Base-by-base conservation (phyloP, 2,888 invertebrate genomes). In the Oxycera nigricornis region DNA sequence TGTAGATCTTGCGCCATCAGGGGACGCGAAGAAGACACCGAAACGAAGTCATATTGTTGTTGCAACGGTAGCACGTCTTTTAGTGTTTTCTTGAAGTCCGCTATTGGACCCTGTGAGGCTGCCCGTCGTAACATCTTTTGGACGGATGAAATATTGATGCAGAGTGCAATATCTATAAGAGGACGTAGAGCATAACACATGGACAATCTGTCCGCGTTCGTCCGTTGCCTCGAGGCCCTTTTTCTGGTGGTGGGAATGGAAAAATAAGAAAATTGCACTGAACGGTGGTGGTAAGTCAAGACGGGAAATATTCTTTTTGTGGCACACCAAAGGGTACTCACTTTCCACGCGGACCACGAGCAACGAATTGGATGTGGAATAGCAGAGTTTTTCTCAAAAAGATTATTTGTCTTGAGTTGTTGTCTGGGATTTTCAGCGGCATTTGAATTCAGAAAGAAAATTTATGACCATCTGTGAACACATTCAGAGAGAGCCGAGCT, bases 101-200 rank as follows among this genome's bases (percentile, higher is more conserved):
- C n/a, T n/a, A n/a, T 9, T 55, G 62, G 35, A 39, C 35, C 50
- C 14, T 46, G 55, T 55, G 20, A 62, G 22, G 17, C 11, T 62
- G 28, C 7, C 22, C 62, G 31, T 22, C 20, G 30, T 14, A 62
- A 30, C 35, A 62, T 35, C 35, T 59, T 59, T 24, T 26, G 22
- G 20, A 52, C 17, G 20, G 39, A 68, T 68, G 68, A 68, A 68
- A 68, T 52, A 68, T 68, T 68, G 68, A 50, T 68, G 52, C 52
- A 68, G 68, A 50, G 39, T 68, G 68, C 68, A 52, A 26, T 67
- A 20, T 55, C 46, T 46, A 14, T 3, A 3, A 11, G 14, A n/a
- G 46, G 6, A n/a, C n/a, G n/a, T n/a, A n/a, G n/a, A 35, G 31
- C 22, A 20, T 1, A 31, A 62, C 62, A 62, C 26, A 62, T 67